Base-by-base conservation (phyloP, 2,797 vertebrate species). In the Poeciliopsis infans region DNA sequence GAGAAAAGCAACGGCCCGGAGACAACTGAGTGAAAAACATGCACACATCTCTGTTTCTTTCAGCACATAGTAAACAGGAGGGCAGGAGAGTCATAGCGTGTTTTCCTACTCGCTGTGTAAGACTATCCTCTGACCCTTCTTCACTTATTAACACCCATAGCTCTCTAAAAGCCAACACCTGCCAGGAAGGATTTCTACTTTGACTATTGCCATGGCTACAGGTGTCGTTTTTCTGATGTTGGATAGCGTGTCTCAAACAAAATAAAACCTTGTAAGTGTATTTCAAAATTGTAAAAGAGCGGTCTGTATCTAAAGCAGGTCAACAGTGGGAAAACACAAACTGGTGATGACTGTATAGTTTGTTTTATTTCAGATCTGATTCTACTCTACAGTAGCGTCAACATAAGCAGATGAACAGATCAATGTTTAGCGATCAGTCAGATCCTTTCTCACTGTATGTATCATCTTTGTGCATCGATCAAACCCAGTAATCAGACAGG, bases 111-210 rank as follows among this genome's bases (percentile, higher is more conserved):
- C 23, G 28, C 39, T 51, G 86, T 51, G 86, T 61, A 91, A 92
- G 73, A 61, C 43, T 66, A 87, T 78, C 79, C 55, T 59, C 72
- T 77, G 31, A 46, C 70, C 10, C 69, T 83, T 82, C 88, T 85
- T 78, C 66, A 36, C 79, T 83, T 66, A 83, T 91, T 91, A 91
- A 80, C 86, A 81, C 64, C 75, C 7, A 55, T 39, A 53, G 78
- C n/a, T 84, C 74, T 76, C 74, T 74, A 1, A 2, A 81, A 85
- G 49, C 79, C 79, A 78, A 70, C 81, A 85, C 79, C 84, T 88
- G 75, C 75, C 59, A 20, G 25, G 10, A 69, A 10, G 64, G 68
- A 73, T 70, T 79, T 82, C 85, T 77, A 74, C 86, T 83, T 77
- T 79, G 78, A 39, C 75, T 70, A 11, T 86, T 77, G 75, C 88